Evolutionary conservation across 2,113 vertebrate genomes (phyloP), one percentile per base, ranked within the genome.

Genomic region (Chamaetylas fuelleborni): DNA sequence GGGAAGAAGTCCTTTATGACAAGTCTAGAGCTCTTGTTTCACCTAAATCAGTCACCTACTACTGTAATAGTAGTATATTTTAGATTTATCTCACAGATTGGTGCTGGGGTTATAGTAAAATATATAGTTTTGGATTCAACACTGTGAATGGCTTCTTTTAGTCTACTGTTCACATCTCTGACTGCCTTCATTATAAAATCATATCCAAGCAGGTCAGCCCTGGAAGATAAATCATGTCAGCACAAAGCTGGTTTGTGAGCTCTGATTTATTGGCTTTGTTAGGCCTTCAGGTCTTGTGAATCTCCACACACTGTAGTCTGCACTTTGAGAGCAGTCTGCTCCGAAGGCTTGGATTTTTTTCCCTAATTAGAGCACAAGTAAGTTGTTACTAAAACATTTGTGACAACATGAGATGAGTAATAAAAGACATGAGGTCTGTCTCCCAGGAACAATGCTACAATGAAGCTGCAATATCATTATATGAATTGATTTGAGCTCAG

Each of bases 211-310:
- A 88, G 67, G 82, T 86, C 82, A 83, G 14, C 17, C 34, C 80
- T 81, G 57, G 56, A 84, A 94, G 72, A 94, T 67, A 81, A 83
- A 96, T 95, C 72, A 71, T 24, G 72, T 95, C 92, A 93, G 82
- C 40, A 56, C 48, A 92, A 86, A 95, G 40, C 34, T 69, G 43
- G 45, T 74, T 81, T 91, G 60, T 88, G 60, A 92, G 73, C 19
- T 84, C 72, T 95, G 85, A 90, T 87, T 95, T 94, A 95, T 84
- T 81, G 17, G 45, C 80, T 93, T 83, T 90, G 43, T 74, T 90
- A 74, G 69, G 45, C 79, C 88, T 92, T 48, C 38, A 77, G 93
- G 79, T 51, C 65, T 81, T 66, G 36, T 96, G 88, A 64, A 86
- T 84, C 54, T 90, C 67, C 48, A 50, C 42, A 38, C 19, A 19